Percentiles rank a stretch among this genome's conserved stretches.
Conservation (phyloP, 2,888 invertebrate genomes). For the Trichopria drosophilae region DNA sequence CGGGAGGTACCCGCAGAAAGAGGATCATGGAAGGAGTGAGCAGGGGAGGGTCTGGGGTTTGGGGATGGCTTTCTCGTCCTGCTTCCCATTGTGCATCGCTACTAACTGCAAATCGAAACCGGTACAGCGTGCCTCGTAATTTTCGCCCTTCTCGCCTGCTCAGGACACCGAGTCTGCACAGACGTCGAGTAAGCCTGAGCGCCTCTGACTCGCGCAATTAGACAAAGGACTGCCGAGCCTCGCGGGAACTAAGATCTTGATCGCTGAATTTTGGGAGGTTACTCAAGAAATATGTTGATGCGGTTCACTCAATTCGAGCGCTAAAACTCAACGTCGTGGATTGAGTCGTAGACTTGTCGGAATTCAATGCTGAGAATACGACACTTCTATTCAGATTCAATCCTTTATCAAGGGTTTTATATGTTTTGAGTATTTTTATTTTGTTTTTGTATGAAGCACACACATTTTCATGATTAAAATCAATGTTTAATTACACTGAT, state of each 20-base stretch:
- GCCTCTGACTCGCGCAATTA: constrained; percentile 23
- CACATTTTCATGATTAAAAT: too few species aligned
- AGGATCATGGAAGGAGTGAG: constrained; percentile 23
- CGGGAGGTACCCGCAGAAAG: constrained; percentile 27
- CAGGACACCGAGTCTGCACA: constrained; percentile 29
- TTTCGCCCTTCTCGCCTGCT: constrained; percentile 33
- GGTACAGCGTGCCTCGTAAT: constrained; percentile 32
- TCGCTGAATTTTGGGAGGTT: constrained; percentile 11
- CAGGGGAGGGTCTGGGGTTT: constrained; percentile 18
- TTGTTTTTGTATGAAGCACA: too few species aligned
- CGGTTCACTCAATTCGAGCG: too few species aligned
- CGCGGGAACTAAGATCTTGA: constrained; percentile 5
- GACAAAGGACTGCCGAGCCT: constrained; percentile 12
- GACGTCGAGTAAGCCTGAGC: too few species aligned
- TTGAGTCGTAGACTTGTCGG: too few species aligned
- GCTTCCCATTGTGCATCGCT: constrained; percentile 29
- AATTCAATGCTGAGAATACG: too few species aligned
- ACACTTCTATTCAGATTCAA: too few species aligned
- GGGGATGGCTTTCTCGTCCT: constrained; percentile 2
- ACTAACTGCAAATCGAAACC: constrained; percentile 44
- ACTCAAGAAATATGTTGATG: too few species aligned
- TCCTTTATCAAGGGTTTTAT: too few species aligned
- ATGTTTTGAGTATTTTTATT: too few species aligned
- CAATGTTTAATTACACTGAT: too few species aligned
- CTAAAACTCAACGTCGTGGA: too few species aligned